Evolutionary conservation across 2,113 vertebrate genomes (phyloP), one percentile per base, ranked within the genome.

Genomic region (Ranitomeya imitator): DNA sequence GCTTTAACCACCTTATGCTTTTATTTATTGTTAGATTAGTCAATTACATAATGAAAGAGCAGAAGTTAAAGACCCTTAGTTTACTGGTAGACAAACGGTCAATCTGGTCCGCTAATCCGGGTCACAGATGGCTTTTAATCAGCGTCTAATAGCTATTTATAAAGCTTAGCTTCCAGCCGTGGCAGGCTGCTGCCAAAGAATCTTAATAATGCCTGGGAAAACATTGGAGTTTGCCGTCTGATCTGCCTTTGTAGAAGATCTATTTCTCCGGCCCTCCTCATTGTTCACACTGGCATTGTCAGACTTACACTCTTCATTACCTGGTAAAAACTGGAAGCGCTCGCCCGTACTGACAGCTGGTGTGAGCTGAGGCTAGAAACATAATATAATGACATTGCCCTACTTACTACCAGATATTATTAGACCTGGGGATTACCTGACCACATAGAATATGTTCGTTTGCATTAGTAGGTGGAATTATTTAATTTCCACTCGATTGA

Each of bases 291-390:
- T 84, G 90, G 63, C 31, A 89, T 91, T 61, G 5, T 81, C 90
- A 88, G 89, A 87, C 59, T 90, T 90, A 74, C 85, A 26, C 57
- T 57, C 65, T 74, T 90, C 90, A 85, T 90, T 90, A 87, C 90
- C 83, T 57, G 55, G 52, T 65, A 83, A 88, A 91, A 89, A 69
- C 54, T 0, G 0, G 89, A 90, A 92, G 18, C 89, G 83, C 76
- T 73, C 89, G 79, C 19, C 6, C n/a, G 8, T 18, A 88, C 83
- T 71, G 86, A 92, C 88, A 90, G 83, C 90, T 15, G 14, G 73
- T 85, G 78, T 60, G 3, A 87, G 63, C 86, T 91, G 91, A 87
- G 61, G 82, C 88, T 88, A 59, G 78, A 80, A 26, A n/a, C 51
- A 78, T 78, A 54, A 78, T 77, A 52, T 54, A n/a, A 78, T 78